Evolutionary conservation across 2,797 vertebrate genomes (phyloP), one percentile per base, ranked within the genome.

Genomic region (Pipistrellus pipistrellus): DNA sequence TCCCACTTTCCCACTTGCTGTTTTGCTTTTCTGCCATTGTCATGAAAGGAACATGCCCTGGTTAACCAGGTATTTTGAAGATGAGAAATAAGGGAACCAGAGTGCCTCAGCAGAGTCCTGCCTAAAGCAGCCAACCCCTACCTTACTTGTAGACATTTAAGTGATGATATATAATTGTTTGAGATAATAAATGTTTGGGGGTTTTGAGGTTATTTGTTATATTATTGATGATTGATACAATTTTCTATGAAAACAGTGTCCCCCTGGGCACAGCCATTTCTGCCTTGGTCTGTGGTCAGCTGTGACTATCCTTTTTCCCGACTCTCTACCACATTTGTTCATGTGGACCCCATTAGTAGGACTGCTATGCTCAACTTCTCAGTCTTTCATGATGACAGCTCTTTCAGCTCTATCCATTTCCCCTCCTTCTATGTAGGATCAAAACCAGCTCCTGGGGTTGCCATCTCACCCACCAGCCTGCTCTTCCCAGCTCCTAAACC

Each of bases 131-230:
- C 27, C 57, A 44, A 64, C 35, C 21, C 59, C 55, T 38, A 12
- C 25, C n/a, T 62, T 30, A 48, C 38, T 30, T 44, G 20, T 27
- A 35, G 48, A 48, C 7, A 77, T 3, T 46, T 62, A 17, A 68
- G 18, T 62, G 41, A 83, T 48, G 51, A 32, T 64, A 48, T 32
- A 66, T 38, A 55, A 38, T 48, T 66, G 59, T 66, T 83, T 66
- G 30, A 25, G 30, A 48, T 48, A 48, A 48, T 48, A 83, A 66
- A 48, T 51, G 41, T 48, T 48, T 66, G 23, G 9, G 25, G 10
- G 15, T 62, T 11, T 73, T 69, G 41, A 48, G n/a, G n/a, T 35
- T 15, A 35, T 48, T 93, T 93, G 76, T 95, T 97, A 44, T 23
- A 41, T 21, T 25, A 46, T 59, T 96, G 77, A 11, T 94, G 21